phyloP scores from a whole-genome alignment of 2,113 vertebrate species.

The Solenodon paradoxus region DNA sequence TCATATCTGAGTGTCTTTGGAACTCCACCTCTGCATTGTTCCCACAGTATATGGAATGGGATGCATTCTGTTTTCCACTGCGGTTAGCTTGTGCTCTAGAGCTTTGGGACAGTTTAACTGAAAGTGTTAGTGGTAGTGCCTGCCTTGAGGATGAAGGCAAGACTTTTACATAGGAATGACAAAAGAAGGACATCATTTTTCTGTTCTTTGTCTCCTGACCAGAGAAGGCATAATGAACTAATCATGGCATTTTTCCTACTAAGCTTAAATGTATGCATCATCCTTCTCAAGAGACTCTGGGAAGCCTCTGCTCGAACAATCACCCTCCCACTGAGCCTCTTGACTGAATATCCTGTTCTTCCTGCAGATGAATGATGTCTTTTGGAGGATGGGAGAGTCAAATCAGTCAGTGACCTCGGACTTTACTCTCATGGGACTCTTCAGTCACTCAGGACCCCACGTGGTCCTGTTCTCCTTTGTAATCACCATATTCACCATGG shows the following conservation, averaged over 20 bases:
- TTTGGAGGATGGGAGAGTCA: neutral
- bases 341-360: neutral
- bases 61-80: neutral
- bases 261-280: neutral
- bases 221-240: neutral
- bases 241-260: neutral
- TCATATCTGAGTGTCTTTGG: neutral
- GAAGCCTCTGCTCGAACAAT: neutral
- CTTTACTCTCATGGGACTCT: slow-evolving; percentile 50
- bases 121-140: neutral
- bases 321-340: neutral
- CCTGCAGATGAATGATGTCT: neutral
- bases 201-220: neutral
- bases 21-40: neutral
- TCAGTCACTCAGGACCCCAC: neutral
- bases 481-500: neutral
- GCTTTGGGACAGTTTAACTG: neutral
- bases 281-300: neutral
- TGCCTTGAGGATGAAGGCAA: neutral
- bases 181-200: neutral
- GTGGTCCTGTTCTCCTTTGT: slow-evolving; percentile 28
- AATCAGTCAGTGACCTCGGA: slow-evolving; percentile 8
- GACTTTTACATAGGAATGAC: neutral
- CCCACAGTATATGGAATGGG: neutral
- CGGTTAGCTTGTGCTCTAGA: neutral